These are phyloP conservation scores for Euclidia mi DNA, from an alignment of 2,888 invertebrate species.

Conservation along the genomic window DNA sequence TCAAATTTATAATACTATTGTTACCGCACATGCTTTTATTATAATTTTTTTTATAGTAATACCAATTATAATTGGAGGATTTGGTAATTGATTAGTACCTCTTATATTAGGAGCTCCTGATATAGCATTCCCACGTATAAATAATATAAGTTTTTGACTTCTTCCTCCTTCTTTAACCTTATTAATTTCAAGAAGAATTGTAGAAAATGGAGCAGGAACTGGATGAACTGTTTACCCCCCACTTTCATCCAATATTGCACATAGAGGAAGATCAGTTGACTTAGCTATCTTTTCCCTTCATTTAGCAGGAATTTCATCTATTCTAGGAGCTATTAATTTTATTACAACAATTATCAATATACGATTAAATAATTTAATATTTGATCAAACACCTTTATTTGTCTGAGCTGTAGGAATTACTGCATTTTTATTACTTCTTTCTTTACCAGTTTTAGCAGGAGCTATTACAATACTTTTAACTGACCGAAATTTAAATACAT, in stretches of 20 bases:
- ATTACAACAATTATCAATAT: conserved; percentile 94
- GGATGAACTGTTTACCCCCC: conserved; percentile 95
- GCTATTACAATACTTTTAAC: conserved; percentile 95
- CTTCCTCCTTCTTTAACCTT: conserved; percentile 92
- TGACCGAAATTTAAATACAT: conserved; percentile 95
- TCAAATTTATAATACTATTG: conserved; percentile 94
- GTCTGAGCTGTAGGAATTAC: conserved; percentile 92
- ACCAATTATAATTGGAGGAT: conserved; percentile 94
- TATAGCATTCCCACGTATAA: conserved; percentile 95
- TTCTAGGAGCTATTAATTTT: conserved; percentile 95
- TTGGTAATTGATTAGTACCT: conserved; percentile 95
- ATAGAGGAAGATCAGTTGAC: conserved; percentile 92
- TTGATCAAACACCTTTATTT: conserved; percentile 93
- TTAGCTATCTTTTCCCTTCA: conserved; percentile 94
- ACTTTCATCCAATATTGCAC: conserved; percentile 91
- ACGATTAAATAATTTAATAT: conserved; percentile 89
- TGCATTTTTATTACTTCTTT: conserved; percentile 90
- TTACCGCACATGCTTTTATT: conserved; percentile 94
- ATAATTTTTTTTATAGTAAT: conserved; percentile 95
- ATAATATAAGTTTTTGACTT: conserved; percentile 96
- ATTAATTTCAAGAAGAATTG: conserved; percentile 91
- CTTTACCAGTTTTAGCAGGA: conserved; percentile 94
- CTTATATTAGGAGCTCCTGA: conserved; percentile 94
- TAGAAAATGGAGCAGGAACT: conserved; percentile 93
- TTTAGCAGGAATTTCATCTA: conserved; percentile 93